Conservation (phyloP, 2,113 vertebrate genomes). For the Reinhardtius hippoglossoides region DNA sequence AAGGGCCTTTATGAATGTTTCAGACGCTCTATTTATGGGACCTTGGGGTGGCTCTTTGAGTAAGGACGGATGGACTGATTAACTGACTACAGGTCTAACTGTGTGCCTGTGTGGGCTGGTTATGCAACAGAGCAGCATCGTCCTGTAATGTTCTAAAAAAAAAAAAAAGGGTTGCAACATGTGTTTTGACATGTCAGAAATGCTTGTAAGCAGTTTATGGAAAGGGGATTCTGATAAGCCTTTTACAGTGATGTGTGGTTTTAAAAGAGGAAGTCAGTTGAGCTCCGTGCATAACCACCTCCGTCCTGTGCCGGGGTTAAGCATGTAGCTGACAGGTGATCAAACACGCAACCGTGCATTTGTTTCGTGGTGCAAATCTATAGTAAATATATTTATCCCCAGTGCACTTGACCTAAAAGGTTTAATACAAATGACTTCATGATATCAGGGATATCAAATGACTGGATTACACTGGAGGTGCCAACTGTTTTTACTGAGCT, state of each 20-base stretch:
- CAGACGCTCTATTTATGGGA: conserved; percentile 72
- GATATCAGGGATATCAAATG: no score
- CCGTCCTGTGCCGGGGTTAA: conserved; percentile 4
- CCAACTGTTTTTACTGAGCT: background rate
- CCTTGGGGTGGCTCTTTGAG: conserved; percentile 53
- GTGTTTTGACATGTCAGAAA: conserved; percentile 61
- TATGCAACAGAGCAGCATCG: conserved; percentile 53
- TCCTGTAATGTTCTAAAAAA: conserved; percentile 24
- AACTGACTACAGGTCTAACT: conserved; percentile 32
- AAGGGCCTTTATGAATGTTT: conserved; percentile 78
- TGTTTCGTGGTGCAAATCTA: background rate
- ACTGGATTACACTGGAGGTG: no score
- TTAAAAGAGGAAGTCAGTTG: conserved; percentile 51
- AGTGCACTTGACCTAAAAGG: background rate
- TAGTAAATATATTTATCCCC: conserved; percentile 6
- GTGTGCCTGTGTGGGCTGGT: conserved; percentile 30
- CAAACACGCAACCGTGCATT: conserved; percentile 4
- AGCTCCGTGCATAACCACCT: conserved; percentile 31
- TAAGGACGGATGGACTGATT: conserved; percentile 59
- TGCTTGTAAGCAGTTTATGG: conserved; percentile 68
- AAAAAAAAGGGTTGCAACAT: conserved; percentile 36
- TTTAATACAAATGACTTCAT: conserved; percentile 1
- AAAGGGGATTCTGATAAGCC: conserved; percentile 57
- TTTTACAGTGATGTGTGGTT: conserved; percentile 41
- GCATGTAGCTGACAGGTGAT: conserved; percentile 7